Evolutionary conservation across 2,797 vertebrate genomes (phyloP), one percentile per base, ranked within the genome.

Genomic region (Benthosema pterotum): DNA sequence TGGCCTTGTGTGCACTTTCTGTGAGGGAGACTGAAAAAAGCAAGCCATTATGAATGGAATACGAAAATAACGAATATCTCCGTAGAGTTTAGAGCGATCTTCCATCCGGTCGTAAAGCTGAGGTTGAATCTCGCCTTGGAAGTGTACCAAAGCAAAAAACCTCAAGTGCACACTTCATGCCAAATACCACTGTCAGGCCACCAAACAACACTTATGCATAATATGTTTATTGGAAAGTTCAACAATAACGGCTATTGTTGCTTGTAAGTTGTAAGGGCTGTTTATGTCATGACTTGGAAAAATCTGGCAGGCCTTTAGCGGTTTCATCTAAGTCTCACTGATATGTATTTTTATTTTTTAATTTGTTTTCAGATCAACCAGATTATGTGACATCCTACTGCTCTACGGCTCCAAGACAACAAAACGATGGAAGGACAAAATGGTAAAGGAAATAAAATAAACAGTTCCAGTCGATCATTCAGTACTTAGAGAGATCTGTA

Each of bases 361-460:
- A 63, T 65, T 11, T 57, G 60, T 11, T 77, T 60, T 53, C 58
- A 65, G 47, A 68, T 57, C 42, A 60, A 58, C 28, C 60, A 68
- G 63, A 80, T 74, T 65, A 83, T 72, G 71, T 80, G 73, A 80
- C 79, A 63, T 57, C 43, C 75, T 47, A 56, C 49, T 45, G 57
- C 38, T 50, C 48, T 11, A 64, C 38, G 57, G 74, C 54, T 47
- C 42, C 42, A 80, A 63, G 46, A 60, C 42, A 61, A 57, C 53
- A 59, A 75, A 53, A 87, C 57, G 57, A 92, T 88, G 90, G 88
- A 91, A 43, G 60, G 71, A 71, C 82, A 83, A 73, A 88, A 89
- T n/a, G 89, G 90, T 92, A 90, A 66, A 19, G n/a, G 1, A 38
- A 38, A 38, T 38, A 11, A 38, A 38, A 38, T 38, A n/a, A n/a